Conservation (phyloP, 2,113 vertebrate species). For the Ornithorhynchus anatinus region DNA sequence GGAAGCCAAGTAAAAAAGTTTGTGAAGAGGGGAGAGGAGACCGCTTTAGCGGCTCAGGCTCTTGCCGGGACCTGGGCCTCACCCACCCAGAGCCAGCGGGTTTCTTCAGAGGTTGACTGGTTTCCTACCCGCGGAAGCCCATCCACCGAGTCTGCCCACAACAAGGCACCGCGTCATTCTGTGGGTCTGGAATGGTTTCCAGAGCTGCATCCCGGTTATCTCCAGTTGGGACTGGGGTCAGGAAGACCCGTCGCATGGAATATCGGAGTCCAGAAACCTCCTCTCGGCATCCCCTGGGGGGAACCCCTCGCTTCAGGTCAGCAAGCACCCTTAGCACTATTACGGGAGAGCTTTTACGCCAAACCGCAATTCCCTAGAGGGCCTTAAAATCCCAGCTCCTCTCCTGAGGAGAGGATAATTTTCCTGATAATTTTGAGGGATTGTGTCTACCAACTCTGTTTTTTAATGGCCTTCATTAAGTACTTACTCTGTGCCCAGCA, state of each 20-base stretch:
- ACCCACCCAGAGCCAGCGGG: background rate
- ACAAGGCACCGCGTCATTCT: background rate
- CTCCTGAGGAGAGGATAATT: too few relatives aligned
- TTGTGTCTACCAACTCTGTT: too few relatives aligned
- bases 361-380: too few relatives aligned
- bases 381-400: too few relatives aligned
- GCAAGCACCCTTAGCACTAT: too few relatives aligned
- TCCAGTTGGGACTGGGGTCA: conserved; percentile 48
- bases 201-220: conserved; percentile 61
- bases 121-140: background rate
- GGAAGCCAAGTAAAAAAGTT: background rate
- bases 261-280: background rate
- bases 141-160: background rate
- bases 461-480: too few relatives aligned
- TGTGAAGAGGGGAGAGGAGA: background rate
- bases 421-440: too few relatives aligned
- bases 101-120: background rate
- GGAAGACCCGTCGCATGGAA: conserved; percentile 4
- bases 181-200: conserved; percentile 75
- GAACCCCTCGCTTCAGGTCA: conserved; percentile 55
- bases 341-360: too few relatives aligned
- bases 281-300: background rate
- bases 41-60: background rate
- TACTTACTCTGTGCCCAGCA: too few relatives aligned
- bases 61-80: rapidly evolving